Conservation (phyloP, 2,113 vertebrate species). For the Myxocyprinus asiaticus region DNA sequence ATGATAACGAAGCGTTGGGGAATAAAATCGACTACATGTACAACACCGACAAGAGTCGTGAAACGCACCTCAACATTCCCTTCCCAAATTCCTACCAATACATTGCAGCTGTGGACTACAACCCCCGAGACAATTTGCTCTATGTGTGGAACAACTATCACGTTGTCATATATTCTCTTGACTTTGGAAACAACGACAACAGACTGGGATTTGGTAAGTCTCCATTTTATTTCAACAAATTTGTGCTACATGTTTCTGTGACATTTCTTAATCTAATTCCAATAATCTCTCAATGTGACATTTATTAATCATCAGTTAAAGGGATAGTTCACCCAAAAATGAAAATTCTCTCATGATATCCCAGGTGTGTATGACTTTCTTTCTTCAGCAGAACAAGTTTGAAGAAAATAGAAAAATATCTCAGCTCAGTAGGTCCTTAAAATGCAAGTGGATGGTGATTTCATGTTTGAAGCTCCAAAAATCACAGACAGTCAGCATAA, state of each 20-base stretch:
- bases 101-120: slow-evolving; percentile 99
- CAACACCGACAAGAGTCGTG: slow-evolving; percentile 93
- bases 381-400: too few relatives aligned
- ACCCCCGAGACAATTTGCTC: slow-evolving; percentile 97
- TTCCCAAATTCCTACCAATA: slow-evolving; percentile 99
- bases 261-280: background rate
- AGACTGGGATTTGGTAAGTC: slow-evolving; percentile 75
- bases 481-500: too few relatives aligned
- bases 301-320: too few relatives aligned
- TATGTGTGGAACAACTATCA: slow-evolving; percentile 99
- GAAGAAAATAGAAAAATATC: too few relatives aligned
- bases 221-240: background rate
- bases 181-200: slow-evolving; percentile 91
- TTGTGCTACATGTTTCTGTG: background rate
- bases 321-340: too few relatives aligned
- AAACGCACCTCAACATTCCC: slow-evolving; percentile 86
- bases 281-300: too few relatives aligned
- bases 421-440: too few relatives aligned
- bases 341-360: too few relatives aligned
- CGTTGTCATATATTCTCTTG: slow-evolving; percentile 94
- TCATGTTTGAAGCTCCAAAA: too few relatives aligned
- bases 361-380: too few relatives aligned
- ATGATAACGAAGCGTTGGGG: slow-evolving; percentile 95
- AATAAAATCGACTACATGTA: slow-evolving; percentile 99
- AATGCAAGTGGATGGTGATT: too few relatives aligned